Conservation (phyloP, 2,888 invertebrate species). For the Andrena bucephala region DNA sequence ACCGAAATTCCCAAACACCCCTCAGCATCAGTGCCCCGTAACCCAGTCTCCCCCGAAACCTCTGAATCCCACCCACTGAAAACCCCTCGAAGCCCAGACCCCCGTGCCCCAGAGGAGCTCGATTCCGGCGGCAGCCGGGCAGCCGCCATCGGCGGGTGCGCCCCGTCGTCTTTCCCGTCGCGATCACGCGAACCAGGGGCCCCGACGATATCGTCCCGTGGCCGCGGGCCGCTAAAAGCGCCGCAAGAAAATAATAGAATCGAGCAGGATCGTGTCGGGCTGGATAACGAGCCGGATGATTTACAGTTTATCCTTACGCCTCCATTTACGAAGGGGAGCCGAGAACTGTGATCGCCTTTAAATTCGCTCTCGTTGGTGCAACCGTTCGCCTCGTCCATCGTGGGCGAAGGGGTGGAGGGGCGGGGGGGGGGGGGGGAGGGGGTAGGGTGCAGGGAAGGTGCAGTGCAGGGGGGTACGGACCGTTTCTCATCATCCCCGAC, state of each 20-base stretch:
- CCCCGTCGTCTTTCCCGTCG: constrained; percentile 22
- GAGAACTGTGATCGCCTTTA: constrained; percentile 55
- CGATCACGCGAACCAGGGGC: constrained; percentile 6
- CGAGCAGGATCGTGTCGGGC: constrained; percentile 48
- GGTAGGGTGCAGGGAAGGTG: neutral
- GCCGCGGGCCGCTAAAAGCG: constrained; percentile 25
- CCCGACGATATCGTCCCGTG: constrained; percentile 4
- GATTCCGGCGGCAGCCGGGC: too few species aligned
- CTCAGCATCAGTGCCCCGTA: too few species aligned
- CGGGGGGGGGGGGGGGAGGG: neutral
- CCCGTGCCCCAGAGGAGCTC: too few species aligned
- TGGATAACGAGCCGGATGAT: constrained; percentile 63
- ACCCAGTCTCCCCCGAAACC: too few species aligned
- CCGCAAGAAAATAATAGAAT: constrained; percentile 44
- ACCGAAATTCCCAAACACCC: too few species aligned
- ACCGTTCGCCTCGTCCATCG: constrained; percentile 43
- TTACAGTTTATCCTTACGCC: constrained; percentile 64
- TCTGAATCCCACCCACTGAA: too few species aligned
- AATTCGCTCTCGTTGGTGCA: constrained; percentile 61
- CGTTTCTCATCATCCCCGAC: constrained; percentile 65
- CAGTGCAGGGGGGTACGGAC: constrained; percentile 18
- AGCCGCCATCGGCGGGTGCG: constrained; percentile 8
- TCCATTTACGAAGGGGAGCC: constrained; percentile 56
- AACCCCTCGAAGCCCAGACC: too few species aligned
- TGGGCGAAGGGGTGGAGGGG: neutral